Evolutionary conservation across 2,113 vertebrate genomes (phyloP), one percentile per base, ranked within the genome.

Genomic region (Corythoichthys intestinalis): DNA sequence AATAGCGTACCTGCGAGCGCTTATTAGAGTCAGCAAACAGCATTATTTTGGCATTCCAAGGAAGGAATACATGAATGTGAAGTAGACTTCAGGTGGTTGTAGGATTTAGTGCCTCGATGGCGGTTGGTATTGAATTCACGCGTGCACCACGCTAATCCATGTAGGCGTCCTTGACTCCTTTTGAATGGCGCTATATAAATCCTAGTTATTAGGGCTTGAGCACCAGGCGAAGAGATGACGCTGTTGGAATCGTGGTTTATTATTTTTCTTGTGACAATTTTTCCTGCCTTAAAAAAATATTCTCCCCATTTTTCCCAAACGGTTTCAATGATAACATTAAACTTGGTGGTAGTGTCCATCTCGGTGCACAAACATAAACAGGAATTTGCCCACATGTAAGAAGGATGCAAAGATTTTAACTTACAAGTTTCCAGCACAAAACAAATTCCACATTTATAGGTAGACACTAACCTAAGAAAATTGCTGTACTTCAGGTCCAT

Each of bases 101-200:
- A 38, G 35, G 65, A 62, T 69, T 65, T 50, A 50, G 28, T 47
- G 50, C 14, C 63, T 61, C 64, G 68, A 70, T 70, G 37, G 54
- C 37, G 11, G 46, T 14, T 35, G 69, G 6, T 54, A 56, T 59
- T 38, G 37, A 12, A 81, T 78, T 76, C 69, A 74, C 59, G 34
- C 14, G 14, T 35, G 38, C 17, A 2, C n/a, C 2, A n/a, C 41
- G 11, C 41, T 46, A 63, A 63, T 47, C 60, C n/a, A 63, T 13
- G 41, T 20, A 28, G 56, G 56, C 13, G 56, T 58, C 5, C 5
- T 14, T 37, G 20, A 56, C 20, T 56, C 9, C 20, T 12, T 15
- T 58, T 35, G 56, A 58, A 58, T 37, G 56, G 4, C 12, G 34
- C 56, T 7, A 58, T 14, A 58, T 12, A 12, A 57, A 57, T 35